A percentile compares a stretch with the other conserved stretches of the same genome.
Conservation (phyloP, 2,797 vertebrate species). For the Nyctalus aviator region DNA sequence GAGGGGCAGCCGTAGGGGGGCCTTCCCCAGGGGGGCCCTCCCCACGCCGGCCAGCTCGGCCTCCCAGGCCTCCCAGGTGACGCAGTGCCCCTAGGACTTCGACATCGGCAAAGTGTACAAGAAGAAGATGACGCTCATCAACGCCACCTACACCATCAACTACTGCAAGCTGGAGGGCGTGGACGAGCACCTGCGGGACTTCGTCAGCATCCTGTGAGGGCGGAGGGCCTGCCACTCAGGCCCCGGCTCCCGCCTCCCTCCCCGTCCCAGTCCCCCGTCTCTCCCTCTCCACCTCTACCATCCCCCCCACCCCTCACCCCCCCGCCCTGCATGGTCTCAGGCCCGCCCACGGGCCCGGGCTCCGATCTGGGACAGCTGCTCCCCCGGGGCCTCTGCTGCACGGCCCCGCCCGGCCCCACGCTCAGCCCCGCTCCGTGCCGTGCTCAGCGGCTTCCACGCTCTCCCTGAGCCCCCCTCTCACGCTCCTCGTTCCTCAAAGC, state of each 20-base stretch:
- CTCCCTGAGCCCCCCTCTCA: not conserved
- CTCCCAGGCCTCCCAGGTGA: no score
- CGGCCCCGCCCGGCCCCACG: no score
- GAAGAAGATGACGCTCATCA: slow-evolving; percentile 93
- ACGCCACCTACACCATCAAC: slow-evolving; percentile 90
- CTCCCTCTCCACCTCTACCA: no score
- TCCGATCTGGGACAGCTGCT: not conserved
- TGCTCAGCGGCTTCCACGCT: not conserved
- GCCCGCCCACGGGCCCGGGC: not conserved
- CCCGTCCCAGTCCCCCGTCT: no score
- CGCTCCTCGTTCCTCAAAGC: not conserved
- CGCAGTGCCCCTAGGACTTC: slow-evolving; percentile 91
- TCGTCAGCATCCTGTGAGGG: slow-evolving; percentile 90
- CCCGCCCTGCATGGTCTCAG: not conserved
- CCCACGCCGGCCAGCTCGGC: not conserved
- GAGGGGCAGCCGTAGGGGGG: no score
- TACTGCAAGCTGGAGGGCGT: slow-evolving; percentile 91
- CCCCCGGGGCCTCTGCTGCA: no score
- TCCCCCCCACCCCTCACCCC: no score
- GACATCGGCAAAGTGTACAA: slow-evolving; percentile 93
- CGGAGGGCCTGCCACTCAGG: not conserved
- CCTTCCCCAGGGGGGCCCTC: accelerated
- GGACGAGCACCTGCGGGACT: slow-evolving; percentile 89
- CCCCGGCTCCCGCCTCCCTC: not conserved
- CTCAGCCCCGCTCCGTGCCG: no score